Evolutionary conservation across 30 jellyfish, hydroid and myxozoan genomes (phyloP), one percentile per base, ranked within the genome.

Genomic region (Chrysaora quinquecirrha): DNA sequence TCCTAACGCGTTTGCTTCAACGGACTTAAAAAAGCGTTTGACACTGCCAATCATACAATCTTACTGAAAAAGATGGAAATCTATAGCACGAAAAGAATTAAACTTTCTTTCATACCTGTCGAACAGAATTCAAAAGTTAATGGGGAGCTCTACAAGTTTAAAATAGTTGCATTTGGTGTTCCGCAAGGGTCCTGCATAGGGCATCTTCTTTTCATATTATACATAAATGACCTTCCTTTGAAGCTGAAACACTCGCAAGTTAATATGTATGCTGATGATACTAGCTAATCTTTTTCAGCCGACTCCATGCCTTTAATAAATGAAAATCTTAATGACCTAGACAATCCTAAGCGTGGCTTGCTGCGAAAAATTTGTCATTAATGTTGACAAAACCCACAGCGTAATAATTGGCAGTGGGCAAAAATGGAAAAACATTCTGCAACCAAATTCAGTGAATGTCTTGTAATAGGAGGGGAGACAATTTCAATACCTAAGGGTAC

Each of bases 371-470:
- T 9, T 16, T 43, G 58, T 43, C 58, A 43, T 16, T 43, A 65
- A 65, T 65, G 78, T 65, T 21, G 60, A n/a, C 49, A 65, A 65
- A 38, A 14, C 78, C 54, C 78, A 65, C 0, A 65, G 78, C 34
- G 28, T 65, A 20, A 38, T 4, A 24, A 65, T 65, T 20, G 61
- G 78, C 30, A 31, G 78, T 30, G 30, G 78, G 78, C 30, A 65
- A 38, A 32, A 19, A 20, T 20, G 0, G 60, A 56, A 56, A 56
- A 24, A 56, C 4, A 56, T 56, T 56, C 30, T 4, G 71, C 71
- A 56, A 16, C 25, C 4, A 4, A 24, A 1, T 65, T 14, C 78
- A 23, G 54, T 4, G 34, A 65, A 14, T 65, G 54, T 31, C 34
- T 65, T 24, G 0, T 0, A 23, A 38, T 65, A 30, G 78, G 54